A percentile compares a stretch with the other conserved stretches of the same genome.
Evolutionary conservation across 2,888 invertebrate genomes (phyloP).

Genomic region (Apodemia zela): DNA sequence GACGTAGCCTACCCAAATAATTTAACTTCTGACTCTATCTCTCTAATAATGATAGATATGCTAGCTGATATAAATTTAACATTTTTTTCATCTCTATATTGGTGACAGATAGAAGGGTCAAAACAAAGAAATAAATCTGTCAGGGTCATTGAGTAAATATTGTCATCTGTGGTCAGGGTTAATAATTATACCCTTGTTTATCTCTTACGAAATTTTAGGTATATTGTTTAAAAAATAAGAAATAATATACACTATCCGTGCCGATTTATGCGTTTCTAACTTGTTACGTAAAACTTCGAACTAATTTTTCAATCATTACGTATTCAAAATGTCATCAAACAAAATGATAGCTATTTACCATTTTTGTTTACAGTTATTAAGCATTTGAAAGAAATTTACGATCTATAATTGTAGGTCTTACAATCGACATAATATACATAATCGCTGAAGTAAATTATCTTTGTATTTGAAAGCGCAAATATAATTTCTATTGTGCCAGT

Average conservation of each 20-base stretch:
- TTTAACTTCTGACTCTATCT: no score
- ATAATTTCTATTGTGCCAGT: neutral
- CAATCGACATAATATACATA: neutral
- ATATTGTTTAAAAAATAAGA: neutral
- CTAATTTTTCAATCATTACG: conserved; percentile 30
- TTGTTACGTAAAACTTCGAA: neutral
- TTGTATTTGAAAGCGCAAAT: neutral
- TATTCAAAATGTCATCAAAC: conserved; percentile 48
- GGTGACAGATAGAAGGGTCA: no score
- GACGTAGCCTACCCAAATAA: no score
- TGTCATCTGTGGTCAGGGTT: no score
- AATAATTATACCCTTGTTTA: no score
- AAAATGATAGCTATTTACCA: conserved; percentile 42
- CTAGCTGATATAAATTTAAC: no score
- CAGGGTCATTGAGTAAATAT: no score
- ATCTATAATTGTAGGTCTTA: conserved; percentile 36
- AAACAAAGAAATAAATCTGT: no score
- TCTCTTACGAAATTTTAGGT: no score
- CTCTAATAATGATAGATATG: no score
- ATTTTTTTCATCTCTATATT: no score
- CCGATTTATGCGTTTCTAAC: neutral
- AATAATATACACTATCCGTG: neutral
- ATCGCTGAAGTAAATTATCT: conserved; percentile 22
- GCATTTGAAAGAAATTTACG: conserved; percentile 51
- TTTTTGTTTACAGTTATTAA: conserved; percentile 38